A percentile compares a stretch with the other conserved stretches of the same genome.
These are phyloP conservation scores for Zaprionus capensis DNA, from an alignment of 1,140 invertebrate genomes.

Conservation along the genomic window DNA sequence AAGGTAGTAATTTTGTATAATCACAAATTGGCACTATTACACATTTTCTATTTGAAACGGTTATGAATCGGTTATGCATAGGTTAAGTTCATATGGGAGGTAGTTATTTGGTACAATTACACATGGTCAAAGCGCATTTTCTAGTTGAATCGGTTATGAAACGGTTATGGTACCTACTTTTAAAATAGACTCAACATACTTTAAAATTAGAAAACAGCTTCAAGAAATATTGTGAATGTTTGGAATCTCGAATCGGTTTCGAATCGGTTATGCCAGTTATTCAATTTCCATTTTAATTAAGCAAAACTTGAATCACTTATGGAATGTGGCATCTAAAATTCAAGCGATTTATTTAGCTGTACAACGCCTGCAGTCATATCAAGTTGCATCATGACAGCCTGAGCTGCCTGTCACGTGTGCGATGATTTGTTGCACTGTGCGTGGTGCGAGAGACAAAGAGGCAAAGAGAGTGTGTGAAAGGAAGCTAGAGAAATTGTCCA, in stretches of 20 bases:
- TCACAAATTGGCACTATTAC: too few relatives aligned
- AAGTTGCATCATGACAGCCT: slow-evolving; percentile 10
- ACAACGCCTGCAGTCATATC: neutral
- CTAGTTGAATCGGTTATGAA: neutral
- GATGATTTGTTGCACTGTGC: slow-evolving; percentile 36
- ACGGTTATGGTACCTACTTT: rapidly evolving
- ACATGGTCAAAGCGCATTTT: neutral
- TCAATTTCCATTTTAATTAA: neutral
- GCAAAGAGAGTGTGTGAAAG: neutral
- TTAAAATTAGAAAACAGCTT: too few relatives aligned
- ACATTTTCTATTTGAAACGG: neutral
- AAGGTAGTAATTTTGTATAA: too few relatives aligned
- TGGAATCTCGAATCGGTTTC: neutral
- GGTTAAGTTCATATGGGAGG: neutral
- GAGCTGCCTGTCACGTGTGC: slow-evolving; percentile 9
- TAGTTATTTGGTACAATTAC: too few relatives aligned
- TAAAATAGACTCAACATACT: too few relatives aligned
- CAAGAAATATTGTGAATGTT: too few relatives aligned
- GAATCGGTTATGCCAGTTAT: neutral
- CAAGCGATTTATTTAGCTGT: neutral
- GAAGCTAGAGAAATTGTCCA: neutral
- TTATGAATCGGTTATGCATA: slow-evolving; percentile 1
- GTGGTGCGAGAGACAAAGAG: neutral
- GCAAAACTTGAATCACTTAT: neutral
- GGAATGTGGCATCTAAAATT: neutral